Percentiles rank a stretch among this genome's conserved stretches.
Evolutionary conservation across 2,113 vertebrate species (phyloP).

Genomic region (Coptodon rendalli): DNA sequence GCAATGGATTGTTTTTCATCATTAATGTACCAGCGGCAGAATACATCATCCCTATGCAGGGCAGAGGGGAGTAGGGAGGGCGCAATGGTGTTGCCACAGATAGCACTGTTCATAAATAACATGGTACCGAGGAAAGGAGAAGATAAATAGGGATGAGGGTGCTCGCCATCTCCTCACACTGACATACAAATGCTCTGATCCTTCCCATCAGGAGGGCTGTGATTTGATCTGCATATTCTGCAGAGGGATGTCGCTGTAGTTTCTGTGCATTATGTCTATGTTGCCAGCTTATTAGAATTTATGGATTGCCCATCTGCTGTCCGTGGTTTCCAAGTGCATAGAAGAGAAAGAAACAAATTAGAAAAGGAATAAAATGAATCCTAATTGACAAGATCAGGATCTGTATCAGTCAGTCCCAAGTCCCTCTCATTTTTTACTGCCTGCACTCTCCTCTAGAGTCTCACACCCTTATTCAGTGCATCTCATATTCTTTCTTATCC

Average conservation of each 20-base stretch:
- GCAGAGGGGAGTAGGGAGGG: neutral
- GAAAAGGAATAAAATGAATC: neutral
- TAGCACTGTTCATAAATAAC: neutral
- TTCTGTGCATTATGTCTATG: neutral
- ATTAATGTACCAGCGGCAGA: neutral
- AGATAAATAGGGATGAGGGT: neutral
- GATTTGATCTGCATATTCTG: neutral
- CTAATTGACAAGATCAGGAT: neutral
- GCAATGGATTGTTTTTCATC: neutral
- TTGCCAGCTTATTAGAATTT: neutral
- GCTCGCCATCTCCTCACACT: neutral
- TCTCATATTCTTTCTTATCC: neutral
- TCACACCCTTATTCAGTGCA: neutral
- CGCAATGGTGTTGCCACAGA: neutral
- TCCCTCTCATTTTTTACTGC: neutral
- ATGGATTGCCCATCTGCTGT: neutral
- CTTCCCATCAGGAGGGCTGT: neutral
- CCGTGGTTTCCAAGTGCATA: neutral
- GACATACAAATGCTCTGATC: conserved; percentile 8
- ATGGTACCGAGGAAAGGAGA: neutral
- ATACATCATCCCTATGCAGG: neutral
- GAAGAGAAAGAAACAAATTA: neutral
- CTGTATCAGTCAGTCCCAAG: neutral
- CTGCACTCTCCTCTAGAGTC: neutral
- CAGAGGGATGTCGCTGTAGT: neutral